Evolutionary conservation across 2,888 invertebrate genomes (phyloP).

Genomic region (Pandemis cinnamomeana): DNA sequence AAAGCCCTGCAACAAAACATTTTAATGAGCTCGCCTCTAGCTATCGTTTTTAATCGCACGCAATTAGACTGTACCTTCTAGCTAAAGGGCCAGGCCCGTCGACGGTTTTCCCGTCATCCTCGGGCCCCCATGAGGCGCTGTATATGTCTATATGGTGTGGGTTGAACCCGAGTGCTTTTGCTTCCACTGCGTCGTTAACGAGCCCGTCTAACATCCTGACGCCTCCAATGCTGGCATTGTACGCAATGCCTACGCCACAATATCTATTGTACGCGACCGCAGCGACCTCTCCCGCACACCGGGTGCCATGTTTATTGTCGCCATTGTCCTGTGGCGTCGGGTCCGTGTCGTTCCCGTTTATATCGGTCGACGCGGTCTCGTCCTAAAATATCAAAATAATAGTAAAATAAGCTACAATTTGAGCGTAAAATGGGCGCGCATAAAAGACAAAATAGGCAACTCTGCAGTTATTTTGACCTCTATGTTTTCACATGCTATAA

Average conservation of each 20-base stretch:
- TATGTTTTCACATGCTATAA: constrained; percentile 14
- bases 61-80: constrained; percentile 80
- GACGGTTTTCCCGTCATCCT: constrained; percentile 98
- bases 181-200: constrained; percentile 98
- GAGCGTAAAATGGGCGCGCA: background rate
- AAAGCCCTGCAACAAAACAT: constrained; percentile 88
- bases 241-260: constrained; percentile 99
- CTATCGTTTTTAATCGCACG: constrained; percentile 50
- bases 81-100: constrained; percentile 98
- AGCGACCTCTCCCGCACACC: constrained; percentile 99
- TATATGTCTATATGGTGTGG: constrained; percentile 98
- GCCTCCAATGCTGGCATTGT: constrained; percentile 97
- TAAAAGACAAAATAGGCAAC: constrained; percentile 12
- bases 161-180: constrained; percentile 95
- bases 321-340: constrained; percentile 99
- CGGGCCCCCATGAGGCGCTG: constrained; percentile 98
- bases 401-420: constrained; percentile 15
- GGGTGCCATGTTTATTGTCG: constrained; percentile 99
- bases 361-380: constrained; percentile 97
- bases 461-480: background rate
- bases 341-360: constrained; percentile 98
- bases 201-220: constrained; percentile 99
- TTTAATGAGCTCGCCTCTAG: constrained; percentile 72
- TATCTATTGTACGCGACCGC: constrained; percentile 97
- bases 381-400: constrained; percentile 86